phyloP scores from a whole-genome alignment of 1,140 invertebrate genomes.

The Portunus trituberculatus region DNA sequence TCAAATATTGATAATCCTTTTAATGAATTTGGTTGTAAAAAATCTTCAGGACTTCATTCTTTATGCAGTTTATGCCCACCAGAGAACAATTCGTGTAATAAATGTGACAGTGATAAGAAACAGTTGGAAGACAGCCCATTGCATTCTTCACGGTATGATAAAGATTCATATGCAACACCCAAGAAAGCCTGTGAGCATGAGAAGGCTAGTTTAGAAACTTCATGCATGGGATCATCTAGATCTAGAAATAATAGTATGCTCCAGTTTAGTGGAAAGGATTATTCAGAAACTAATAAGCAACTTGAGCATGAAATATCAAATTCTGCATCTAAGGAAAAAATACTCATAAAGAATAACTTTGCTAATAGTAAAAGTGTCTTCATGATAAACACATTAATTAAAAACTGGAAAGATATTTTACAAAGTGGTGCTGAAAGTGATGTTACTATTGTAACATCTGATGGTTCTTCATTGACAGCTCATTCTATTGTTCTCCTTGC shows the following conservation, averaged over 20 bases:
- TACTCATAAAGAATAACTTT: background rate
- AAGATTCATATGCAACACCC: background rate
- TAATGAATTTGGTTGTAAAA: background rate
- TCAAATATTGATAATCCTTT: background rate
- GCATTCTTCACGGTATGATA: background rate
- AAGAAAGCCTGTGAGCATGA: too few relatives aligned
- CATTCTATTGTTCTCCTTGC: conserved; percentile 81
- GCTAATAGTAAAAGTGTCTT: background rate
- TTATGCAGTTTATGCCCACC: background rate
- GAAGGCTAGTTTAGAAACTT: too few relatives aligned
- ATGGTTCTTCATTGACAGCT: conserved; percentile 79
- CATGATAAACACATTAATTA: conserved; percentile 51
- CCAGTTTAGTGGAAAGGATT: background rate
- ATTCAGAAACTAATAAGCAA: background rate
- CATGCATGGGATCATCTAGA: too few relatives aligned
- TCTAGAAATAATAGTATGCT: background rate
- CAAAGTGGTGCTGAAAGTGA: conserved; percentile 79
- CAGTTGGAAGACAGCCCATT: background rate
- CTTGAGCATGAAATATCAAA: background rate
- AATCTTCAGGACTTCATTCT: background rate
- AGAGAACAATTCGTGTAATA: background rate
- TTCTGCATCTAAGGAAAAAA: background rate
- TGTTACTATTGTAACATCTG: conserved; percentile 79
- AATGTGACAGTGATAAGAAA: background rate
- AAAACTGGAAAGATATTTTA: conserved; percentile 59